phyloP scores from a whole-genome alignment of 2,797 vertebrate genomes.

The Triplophysa yarkandensis region DNA sequence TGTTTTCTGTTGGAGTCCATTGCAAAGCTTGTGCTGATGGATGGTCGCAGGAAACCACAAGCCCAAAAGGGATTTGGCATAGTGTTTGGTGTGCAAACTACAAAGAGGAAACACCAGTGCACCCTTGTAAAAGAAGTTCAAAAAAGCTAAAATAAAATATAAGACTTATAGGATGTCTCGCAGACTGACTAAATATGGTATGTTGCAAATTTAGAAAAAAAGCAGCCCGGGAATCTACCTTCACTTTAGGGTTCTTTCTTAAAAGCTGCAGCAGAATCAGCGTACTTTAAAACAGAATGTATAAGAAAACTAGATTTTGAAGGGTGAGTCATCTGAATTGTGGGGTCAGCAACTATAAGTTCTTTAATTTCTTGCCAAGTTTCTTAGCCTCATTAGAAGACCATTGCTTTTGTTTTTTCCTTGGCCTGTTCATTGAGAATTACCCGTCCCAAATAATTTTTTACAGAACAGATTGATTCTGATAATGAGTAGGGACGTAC shows the following conservation, averaged over 20 bases:
- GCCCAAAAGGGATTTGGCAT: conserved; percentile 70
- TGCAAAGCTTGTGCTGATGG: conserved; percentile 72
- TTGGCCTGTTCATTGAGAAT: conserved; percentile 53
- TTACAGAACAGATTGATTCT: conserved; percentile 27
- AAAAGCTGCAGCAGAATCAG: neutral
- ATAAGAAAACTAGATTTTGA: conserved; percentile 28
- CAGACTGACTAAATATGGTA: conserved; percentile 51
- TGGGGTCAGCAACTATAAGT: conserved; percentile 58
- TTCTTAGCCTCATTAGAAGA: conserved; percentile 60
- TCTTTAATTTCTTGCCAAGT: conserved; percentile 41
- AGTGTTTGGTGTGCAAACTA: conserved; percentile 76
- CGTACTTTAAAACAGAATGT: conserved; percentile 19
- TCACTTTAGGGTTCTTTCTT: neutral
- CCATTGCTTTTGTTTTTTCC: conserved; percentile 47
- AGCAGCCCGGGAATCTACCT: conserved; percentile 15
- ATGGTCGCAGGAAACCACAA: conserved; percentile 73
- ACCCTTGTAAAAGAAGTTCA: conserved; percentile 75
- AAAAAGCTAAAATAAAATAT: conserved; percentile 65
- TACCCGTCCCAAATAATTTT: conserved; percentile 43
- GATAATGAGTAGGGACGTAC: conserved; percentile 36
- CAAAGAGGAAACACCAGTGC: conserved; percentile 75
- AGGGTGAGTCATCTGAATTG: conserved; percentile 23
- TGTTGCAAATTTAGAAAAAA: conserved; percentile 40
- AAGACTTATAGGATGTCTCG: conserved; percentile 68
- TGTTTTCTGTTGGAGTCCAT: conserved; percentile 66